Base-by-base conservation (phyloP, 2,797 vertebrate species). In the Sebastes kiyomatsui region DNA sequence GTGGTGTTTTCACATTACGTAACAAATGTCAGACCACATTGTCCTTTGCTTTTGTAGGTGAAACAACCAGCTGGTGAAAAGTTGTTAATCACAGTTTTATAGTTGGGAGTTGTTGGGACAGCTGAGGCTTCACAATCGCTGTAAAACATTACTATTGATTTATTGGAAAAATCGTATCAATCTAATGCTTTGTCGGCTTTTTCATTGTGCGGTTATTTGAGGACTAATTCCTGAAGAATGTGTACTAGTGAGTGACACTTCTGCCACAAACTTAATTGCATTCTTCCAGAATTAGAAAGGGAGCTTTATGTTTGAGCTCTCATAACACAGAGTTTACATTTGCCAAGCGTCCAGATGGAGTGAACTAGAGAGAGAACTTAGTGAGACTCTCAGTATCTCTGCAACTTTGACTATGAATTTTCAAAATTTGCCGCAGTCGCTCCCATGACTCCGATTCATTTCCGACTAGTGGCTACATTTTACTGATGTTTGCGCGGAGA, bases 401-500 rank as follows among this genome's bases (percentile, higher is more conserved):
- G 32, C 52, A 10, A 28, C 54, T 80, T 77, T 72, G 8, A 79
- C 23, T 28, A 46, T 33, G 28, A 67, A 27, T 81, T 61, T 59
- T 58, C 32, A 81, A 83, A 16, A 85, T 27, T 66, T 75, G 27
- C 68, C 6, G 4, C 32, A 38, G 62, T 75, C 1, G 10, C 55
- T 69, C 54, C 38, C 16, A 32, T 32, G 68, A 56, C 68, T 72
- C 62, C 0, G 2, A 69, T 59, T 72, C 27, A 71, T 80, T 38
- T 72, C 14, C 62, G 55, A 80, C 54, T 71, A 16, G 74, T 71
- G 52, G 54, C n/a, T 22, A 66, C 10, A 80, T 77, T 79, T 80
- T n/a, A 79, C 82, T 67, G 66, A 84, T 76, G 72, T 79, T 76
- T 75, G 27, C 46, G 23, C 13, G 32, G 77, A 90, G 80, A 87